phyloP scores from a whole-genome alignment of 2,888 invertebrate genomes.

The Oxyteleia sp. region DNA sequence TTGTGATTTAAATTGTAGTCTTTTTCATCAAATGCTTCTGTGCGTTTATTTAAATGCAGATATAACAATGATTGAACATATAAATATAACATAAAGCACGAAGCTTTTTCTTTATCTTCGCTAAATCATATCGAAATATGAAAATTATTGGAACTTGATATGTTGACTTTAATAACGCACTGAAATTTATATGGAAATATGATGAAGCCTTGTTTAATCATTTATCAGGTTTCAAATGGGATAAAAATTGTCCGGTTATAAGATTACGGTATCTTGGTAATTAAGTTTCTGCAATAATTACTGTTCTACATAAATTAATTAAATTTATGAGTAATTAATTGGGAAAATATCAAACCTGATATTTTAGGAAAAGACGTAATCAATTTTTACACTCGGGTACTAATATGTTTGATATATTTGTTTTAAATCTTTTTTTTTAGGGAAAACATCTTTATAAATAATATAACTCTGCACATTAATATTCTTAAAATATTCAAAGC shows the following conservation, averaged over 20 bases:
- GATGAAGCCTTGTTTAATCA: constrained; percentile 38
- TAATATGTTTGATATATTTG: neutral
- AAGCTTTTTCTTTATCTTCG: neutral
- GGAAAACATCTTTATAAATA: neutral
- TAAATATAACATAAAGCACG: neutral
- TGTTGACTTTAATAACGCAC: constrained; percentile 34
- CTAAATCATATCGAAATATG: constrained; percentile 28
- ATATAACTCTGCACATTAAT: neutral
- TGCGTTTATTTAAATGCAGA: neutral
- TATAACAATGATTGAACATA: neutral
- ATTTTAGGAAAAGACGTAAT: constrained; percentile 21
- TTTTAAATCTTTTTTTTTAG: neutral
- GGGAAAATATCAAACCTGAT: constrained; percentile 16
- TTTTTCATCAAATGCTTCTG: neutral
- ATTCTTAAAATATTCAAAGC: neutral
- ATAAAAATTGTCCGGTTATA: constrained; percentile 36
- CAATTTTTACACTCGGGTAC: neutral
- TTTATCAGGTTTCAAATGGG: constrained; percentile 46
- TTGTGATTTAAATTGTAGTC: neutral
- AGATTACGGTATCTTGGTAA: constrained; percentile 45
- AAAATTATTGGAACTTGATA: constrained; percentile 34
- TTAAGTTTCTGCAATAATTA: constrained; percentile 49
- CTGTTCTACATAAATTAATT: constrained; percentile 47
- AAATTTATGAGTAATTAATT: constrained; percentile 53
- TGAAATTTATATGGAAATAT: constrained; percentile 39